Percentiles rank a stretch among this genome's conserved stretches.
These are phyloP conservation scores for Andrena trimmerana DNA, from an alignment of 2,888 invertebrate species.

Conservation along the genomic window DNA sequence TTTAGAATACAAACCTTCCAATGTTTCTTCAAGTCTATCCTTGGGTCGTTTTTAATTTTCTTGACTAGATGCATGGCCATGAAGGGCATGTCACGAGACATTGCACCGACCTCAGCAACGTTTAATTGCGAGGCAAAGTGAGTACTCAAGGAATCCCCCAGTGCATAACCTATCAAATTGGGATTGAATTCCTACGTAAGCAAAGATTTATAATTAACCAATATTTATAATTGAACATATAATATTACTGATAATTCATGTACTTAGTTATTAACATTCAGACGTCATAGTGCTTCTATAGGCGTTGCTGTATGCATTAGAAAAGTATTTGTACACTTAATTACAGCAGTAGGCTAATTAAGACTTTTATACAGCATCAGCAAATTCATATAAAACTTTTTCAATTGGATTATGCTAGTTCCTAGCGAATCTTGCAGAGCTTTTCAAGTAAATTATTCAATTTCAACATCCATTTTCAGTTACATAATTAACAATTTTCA, in stretches of 20 bases:
- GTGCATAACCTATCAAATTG: conserved; percentile 88
- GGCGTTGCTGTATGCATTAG: no score
- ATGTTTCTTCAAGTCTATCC: conserved; percentile 86
- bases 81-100: conserved; percentile 87
- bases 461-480: no score
- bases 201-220: neutral
- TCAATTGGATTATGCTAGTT: no score
- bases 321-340: no score
- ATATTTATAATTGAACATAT: neutral
- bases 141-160: conserved; percentile 85
- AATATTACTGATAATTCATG: neutral
- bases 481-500: no score
- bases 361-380: no score
- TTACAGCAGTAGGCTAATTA: no score
- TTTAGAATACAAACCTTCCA: conserved; percentile 86
- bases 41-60: conserved; percentile 86
- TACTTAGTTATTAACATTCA: neutral
- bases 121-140: conserved; percentile 86
- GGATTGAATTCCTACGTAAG: conserved; percentile 87
- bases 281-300: neutral
- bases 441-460: no score
- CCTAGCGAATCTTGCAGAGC: no score
- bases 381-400: no score
- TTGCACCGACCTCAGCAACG: conserved; percentile 87
- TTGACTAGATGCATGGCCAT: conserved; percentile 87